These are phyloP conservation scores for Sphaerodactylus townsendi DNA, from an alignment of 2,113 vertebrate genomes.

Conservation along the genomic window DNA sequence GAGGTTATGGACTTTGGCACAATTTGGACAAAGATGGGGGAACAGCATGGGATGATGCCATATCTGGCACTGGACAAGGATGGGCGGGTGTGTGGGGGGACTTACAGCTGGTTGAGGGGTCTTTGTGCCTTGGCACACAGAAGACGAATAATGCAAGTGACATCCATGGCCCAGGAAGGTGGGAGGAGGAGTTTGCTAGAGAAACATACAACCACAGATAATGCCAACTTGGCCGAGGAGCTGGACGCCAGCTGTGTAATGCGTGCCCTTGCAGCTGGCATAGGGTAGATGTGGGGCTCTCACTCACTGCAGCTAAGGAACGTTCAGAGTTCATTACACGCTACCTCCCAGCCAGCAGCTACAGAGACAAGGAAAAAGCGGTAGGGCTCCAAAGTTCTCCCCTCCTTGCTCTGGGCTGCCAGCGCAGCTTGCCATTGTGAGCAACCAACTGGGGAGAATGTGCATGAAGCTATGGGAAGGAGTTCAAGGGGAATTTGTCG, in stretches of 20 bases:
- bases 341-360: neutral
- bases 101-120: neutral
- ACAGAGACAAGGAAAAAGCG: neutral
- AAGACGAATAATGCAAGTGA: neutral
- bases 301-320: too few species aligned
- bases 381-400: neutral
- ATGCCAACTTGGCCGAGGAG: neutral
- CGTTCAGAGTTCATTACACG: neutral
- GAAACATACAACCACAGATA: too few species aligned
- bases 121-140: too few species aligned
- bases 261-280: neutral
- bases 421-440: neutral
- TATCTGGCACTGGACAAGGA: neutral
- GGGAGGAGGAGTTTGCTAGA: neutral
- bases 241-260: neutral
- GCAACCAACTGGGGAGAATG: neutral
- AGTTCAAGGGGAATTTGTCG: neutral
- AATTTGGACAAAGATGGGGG: neutral
- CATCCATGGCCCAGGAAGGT: neutral
- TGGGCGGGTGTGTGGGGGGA: neutral
- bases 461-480: neutral
- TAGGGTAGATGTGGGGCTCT: neutral
- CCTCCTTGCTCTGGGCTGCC: neutral
- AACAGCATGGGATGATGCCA: accelerated
- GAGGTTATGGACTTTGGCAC: slow-evolving; percentile 5